phyloP scores from a whole-genome alignment of 1,140 invertebrate genomes.

The Drosophila paulistorum region DNA sequence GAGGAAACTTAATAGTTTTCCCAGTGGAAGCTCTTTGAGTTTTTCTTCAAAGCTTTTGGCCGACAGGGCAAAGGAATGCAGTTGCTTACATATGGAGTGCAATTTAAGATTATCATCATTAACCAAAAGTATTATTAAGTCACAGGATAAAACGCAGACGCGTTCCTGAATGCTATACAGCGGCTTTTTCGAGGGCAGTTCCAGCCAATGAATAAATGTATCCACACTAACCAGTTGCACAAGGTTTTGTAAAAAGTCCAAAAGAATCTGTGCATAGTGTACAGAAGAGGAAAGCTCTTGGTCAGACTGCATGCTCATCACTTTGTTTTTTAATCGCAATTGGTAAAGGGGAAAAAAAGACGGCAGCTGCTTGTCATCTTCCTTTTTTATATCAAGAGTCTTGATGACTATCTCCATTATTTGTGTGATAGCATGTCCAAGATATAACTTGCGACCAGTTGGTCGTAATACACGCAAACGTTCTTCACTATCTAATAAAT shows the following conservation, averaged over 20 bases:
- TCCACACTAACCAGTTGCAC: slow-evolving; percentile 59
- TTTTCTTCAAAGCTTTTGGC: slow-evolving; percentile 49
- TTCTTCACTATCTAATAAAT: slow-evolving; percentile 32
- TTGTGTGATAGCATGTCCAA: slow-evolving; percentile 36
- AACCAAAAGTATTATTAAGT: slow-evolving; percentile 27
- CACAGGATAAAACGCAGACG: slow-evolving; percentile 30
- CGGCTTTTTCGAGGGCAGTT: slow-evolving; percentile 35
- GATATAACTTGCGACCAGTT: slow-evolving; percentile 23
- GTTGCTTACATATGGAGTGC: slow-evolving; percentile 37
- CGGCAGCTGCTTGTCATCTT: background rate
- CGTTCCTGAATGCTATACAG: slow-evolving; percentile 49
- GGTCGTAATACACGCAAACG: slow-evolving; percentile 17
- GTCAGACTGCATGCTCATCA: background rate
- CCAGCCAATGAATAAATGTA: slow-evolving; percentile 67
- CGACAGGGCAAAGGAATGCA: slow-evolving; percentile 45
- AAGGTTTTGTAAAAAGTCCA: slow-evolving; percentile 63
- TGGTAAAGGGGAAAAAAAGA: slow-evolving; percentile 11
- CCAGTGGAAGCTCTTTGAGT: slow-evolving; percentile 40
- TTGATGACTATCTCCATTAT: slow-evolving; percentile 19
- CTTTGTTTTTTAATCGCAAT: background rate
- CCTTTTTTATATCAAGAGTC: background rate
- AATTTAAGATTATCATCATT: background rate
- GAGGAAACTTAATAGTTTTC: slow-evolving; percentile 58
- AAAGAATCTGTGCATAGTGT: slow-evolving; percentile 21
- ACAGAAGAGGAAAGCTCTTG: background rate